Percentiles rank a stretch among this genome's conserved stretches.
Evolutionary conservation across 2,113 vertebrate genomes (phyloP).

Genomic region (Paracanthobrama guichenoti): DNA sequence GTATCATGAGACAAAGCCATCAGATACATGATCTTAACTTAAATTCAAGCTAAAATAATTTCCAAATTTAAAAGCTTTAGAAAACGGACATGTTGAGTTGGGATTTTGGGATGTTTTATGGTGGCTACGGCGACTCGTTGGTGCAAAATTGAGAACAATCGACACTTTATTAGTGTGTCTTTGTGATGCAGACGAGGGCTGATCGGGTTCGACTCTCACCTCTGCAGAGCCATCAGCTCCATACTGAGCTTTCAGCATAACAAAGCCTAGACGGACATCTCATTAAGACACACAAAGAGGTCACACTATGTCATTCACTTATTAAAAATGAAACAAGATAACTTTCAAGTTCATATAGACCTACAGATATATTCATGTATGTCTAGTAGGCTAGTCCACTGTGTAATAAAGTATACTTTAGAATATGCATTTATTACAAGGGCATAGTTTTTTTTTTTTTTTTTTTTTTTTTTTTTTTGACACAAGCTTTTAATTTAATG

Average conservation of each 20-base stretch:
- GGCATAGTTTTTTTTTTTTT: no score
- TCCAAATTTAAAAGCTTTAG: neutral
- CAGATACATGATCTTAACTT: neutral
- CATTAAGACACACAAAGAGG: neutral
- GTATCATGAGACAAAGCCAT: neutral
- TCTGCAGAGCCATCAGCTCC: constrained; percentile 68
- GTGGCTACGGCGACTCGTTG: constrained; percentile 21
- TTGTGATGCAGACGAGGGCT: constrained; percentile 73
- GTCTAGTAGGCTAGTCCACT: no score
- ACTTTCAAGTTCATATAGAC: no score
- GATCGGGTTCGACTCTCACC: constrained; percentile 65
- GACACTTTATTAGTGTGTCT: constrained; percentile 61
- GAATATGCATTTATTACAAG: no score
- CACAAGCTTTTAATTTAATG: no score
- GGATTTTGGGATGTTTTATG: neutral
- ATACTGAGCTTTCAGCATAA: constrained; percentile 71
- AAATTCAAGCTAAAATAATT: neutral
- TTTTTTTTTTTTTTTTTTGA: no score
- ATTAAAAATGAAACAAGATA: neutral
- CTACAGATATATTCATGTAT: no score
- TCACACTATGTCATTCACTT: constrained; percentile 13
- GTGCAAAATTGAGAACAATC: constrained; percentile 56
- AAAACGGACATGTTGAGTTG: neutral
- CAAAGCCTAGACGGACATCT: constrained; percentile 58
- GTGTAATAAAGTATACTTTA: no score